Conservation (phyloP, 37 sponge, comb jelly and placozoan species). For the Ianthella basta region DNA sequence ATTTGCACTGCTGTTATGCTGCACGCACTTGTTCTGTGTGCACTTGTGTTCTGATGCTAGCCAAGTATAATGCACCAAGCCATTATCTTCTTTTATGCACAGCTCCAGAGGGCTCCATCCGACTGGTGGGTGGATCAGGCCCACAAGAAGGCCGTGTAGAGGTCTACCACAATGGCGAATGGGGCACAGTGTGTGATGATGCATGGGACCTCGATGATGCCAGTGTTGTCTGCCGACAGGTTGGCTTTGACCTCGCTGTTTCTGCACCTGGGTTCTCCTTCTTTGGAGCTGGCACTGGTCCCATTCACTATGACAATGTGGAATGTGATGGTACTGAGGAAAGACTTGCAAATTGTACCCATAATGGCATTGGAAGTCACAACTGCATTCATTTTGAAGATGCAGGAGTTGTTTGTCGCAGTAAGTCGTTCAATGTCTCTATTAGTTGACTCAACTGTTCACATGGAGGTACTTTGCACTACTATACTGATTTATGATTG, state of each 20-base stretch:
- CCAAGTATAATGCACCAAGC: no score
- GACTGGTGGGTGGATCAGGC: no score
- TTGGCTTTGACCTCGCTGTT: slow-evolving; percentile 12
- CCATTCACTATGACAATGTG: slow-evolving; percentile 8
- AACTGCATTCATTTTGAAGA: background rate
- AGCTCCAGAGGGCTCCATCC: no score
- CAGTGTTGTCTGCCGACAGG: slow-evolving; percentile 25
- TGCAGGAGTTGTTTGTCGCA: slow-evolving; percentile 22
- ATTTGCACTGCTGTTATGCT: no score
- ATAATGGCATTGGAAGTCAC: background rate
- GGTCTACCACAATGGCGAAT: slow-evolving; percentile 26
- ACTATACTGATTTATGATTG: no score
- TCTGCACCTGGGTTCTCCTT: background rate
- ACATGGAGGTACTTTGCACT: no score
- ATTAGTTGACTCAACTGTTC: no score
- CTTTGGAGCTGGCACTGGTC: slow-evolving; percentile 15
- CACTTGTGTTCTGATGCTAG: no score
- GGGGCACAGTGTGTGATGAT: slow-evolving; percentile 47
- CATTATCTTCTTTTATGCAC: no score
- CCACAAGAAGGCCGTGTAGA: slow-evolving; percentile 41
- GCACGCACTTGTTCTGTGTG: no score
- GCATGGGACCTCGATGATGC: slow-evolving; percentile 15
- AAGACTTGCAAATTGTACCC: background rate
- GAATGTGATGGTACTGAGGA: background rate
- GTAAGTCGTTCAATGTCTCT: no score